Conservation (phyloP, 2,888 invertebrate species). For the Oligia strigilis region DNA sequence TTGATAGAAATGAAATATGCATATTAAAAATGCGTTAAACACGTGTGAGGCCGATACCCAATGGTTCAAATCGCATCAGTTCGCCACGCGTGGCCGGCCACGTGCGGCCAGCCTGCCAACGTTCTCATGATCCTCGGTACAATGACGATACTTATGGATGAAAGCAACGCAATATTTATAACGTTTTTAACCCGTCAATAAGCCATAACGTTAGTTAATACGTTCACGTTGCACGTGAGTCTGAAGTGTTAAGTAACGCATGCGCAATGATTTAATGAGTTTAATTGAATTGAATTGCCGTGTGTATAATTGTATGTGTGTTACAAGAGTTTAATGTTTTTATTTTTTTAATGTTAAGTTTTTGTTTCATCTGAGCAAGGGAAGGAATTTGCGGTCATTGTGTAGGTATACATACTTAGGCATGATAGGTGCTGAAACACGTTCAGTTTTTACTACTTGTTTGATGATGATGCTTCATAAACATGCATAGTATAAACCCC, state of each 20-base stretch:
- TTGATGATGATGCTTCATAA: not conserved
- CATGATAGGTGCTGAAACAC: not conserved
- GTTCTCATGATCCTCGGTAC: conserved; percentile 51
- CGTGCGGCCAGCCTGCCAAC: conserved; percentile 45
- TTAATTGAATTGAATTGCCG: conserved; percentile 15
- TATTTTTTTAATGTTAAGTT: not conserved
- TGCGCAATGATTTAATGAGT: conserved; percentile 22
- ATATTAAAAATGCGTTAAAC: conserved; percentile 45
- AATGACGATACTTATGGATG: conserved; percentile 25
- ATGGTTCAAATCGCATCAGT: conserved; percentile 69
- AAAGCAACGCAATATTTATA: conserved; percentile 16
- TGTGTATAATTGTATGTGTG: not conserved
- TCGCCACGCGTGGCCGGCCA: conserved; percentile 66
- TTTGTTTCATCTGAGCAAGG: not conserved
- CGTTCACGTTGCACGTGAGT: conserved; percentile 3
- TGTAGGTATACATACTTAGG: not conserved
- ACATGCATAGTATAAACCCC: not conserved
- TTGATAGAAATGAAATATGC: conserved; percentile 38
- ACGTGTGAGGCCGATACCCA: conserved; percentile 67
- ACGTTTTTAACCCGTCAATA: not conserved
- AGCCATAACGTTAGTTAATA: conserved; percentile 7
- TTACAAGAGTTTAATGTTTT: conserved; percentile 7
- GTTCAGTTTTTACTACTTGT: not conserved
- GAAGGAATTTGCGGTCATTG: not conserved
- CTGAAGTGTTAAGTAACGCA: conserved; percentile 14